These are phyloP conservation scores for Drosophila watanabei DNA, from an alignment of 1,140 invertebrate genomes.

Conservation along the genomic window DNA sequence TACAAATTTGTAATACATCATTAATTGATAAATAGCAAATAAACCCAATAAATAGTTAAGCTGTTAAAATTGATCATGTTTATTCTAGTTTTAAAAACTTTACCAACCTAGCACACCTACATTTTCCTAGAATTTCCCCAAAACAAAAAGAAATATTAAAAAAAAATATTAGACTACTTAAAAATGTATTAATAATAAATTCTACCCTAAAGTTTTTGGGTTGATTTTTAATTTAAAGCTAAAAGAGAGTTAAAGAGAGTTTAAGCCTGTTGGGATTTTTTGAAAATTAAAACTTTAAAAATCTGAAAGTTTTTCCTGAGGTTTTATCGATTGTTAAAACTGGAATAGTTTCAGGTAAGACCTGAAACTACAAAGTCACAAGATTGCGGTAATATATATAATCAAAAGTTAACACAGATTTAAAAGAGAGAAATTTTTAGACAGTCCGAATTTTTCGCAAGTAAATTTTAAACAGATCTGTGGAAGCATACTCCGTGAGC, in stretches of 20 bases:
- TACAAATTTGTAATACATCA: not conserved
- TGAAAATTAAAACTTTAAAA: not conserved
- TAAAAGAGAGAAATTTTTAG: too few relatives aligned
- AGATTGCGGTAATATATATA: too few relatives aligned
- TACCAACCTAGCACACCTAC: too few relatives aligned
- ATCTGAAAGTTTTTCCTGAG: not conserved
- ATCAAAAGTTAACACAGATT: too few relatives aligned
- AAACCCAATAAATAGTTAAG: not conserved
- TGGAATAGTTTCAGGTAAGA: too few relatives aligned
- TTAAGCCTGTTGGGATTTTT: not conserved
- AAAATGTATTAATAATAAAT: not conserved
- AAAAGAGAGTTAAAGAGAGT: not conserved
- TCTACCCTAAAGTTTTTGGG: too few relatives aligned
- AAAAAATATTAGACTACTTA: not conserved
- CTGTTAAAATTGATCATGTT: too few relatives aligned
- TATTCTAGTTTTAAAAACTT: not conserved
- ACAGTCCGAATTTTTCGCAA: too few relatives aligned
- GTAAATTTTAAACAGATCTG: too few relatives aligned
- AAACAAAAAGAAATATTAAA: not conserved
- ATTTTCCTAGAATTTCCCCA: not conserved
- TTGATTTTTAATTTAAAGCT: not conserved
- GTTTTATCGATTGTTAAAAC: not conserved
- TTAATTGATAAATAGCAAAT: not conserved
- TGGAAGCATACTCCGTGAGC: too few relatives aligned
- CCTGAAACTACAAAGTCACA: too few relatives aligned